These are phyloP conservation scores for Tadarida brasiliensis DNA, from an alignment of 2,797 vertebrate species.

Conservation along the genomic window DNA sequence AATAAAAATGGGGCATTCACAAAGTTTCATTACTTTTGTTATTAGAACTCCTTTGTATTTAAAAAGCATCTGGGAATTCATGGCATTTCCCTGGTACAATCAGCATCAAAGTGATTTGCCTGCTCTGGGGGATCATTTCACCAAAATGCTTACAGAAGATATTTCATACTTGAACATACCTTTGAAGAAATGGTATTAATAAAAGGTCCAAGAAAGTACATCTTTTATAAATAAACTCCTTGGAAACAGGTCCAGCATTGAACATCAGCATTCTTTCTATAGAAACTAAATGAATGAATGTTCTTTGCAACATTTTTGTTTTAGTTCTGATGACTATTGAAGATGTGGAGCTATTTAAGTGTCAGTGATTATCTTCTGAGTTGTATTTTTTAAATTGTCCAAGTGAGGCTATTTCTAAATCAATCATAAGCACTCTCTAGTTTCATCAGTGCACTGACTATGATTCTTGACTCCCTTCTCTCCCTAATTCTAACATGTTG, in stretches of 20 bases:
- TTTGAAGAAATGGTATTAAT: slow-evolving; percentile 36
- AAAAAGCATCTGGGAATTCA: slow-evolving; percentile 50
- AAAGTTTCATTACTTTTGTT: slow-evolving; percentile 69
- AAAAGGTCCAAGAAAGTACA: background rate
- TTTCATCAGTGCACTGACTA: background rate
- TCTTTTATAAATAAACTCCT: slow-evolving; percentile 41
- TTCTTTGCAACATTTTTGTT: background rate
- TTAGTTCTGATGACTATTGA: background rate
- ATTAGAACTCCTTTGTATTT: slow-evolving; percentile 61
- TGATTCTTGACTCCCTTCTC: background rate
- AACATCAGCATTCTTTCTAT: background rate
- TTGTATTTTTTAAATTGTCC: background rate
- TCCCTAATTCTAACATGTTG: background rate
- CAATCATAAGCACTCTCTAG: background rate
- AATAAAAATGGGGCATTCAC: slow-evolving; percentile 69
- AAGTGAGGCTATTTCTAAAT: slow-evolving; percentile 30
- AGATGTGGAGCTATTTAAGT: background rate
- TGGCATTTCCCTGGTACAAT: background rate
- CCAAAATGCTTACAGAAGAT: background rate
- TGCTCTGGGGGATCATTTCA: background rate
- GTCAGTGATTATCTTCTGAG: background rate
- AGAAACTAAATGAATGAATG: background rate
- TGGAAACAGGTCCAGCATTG: background rate
- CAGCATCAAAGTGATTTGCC: slow-evolving; percentile 18
- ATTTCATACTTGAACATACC: background rate